Base-by-base conservation (phyloP, 2,888 invertebrate species). In the Chymomyza caudatula region DNA sequence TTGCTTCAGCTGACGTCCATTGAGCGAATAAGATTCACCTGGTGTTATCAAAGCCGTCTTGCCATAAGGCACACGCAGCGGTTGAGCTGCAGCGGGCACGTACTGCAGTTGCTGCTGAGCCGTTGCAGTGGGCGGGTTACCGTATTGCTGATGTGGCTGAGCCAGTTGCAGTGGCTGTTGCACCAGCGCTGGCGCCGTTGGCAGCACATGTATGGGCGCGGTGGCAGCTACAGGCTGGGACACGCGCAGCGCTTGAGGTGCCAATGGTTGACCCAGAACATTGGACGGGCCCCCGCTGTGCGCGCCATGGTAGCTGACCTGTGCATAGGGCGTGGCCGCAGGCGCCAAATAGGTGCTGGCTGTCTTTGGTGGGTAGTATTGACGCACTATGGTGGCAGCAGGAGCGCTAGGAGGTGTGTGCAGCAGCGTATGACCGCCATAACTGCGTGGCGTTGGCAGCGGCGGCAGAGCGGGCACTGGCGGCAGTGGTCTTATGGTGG, bases 1-100 rank as follows among this genome's bases (percentile, higher is more conserved):
- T 64, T 90, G 90, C 66, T 90, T 90, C 58, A 91, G 62, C 58
- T 88, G 81, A 2, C 90, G 87, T 2, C 90, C 90, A 67, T 89
- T 85, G 47, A 85, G 77, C 37, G 86, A 72, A 37, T 90, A 90
- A 8, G 84, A 64, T n/a, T 85, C 76, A 2, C 83, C 78, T 20
- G 76, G 85, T 1, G 70, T 69, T 15, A 88, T 73, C 17, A 88
- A 42, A 0, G 88, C 79, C 53, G 78, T 71, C 19, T 88, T 83
- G 51, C 87, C 88, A 13, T 70, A 88, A 8, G 88, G 88, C 25
- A 87, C 74, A n/a, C 88, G 81, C 47, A 88, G 60, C 2, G 76
- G 76, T 54, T 71, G 76, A 8, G 61, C 42, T 29, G 58, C 43
- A 23, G 71, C 64, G n/a, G 42, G 59, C n/a, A 19, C 29, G 11